phyloP scores from a whole-genome alignment of 92 coral and sea anemone genomes.

The Umimayanthus kanabou region DNA sequence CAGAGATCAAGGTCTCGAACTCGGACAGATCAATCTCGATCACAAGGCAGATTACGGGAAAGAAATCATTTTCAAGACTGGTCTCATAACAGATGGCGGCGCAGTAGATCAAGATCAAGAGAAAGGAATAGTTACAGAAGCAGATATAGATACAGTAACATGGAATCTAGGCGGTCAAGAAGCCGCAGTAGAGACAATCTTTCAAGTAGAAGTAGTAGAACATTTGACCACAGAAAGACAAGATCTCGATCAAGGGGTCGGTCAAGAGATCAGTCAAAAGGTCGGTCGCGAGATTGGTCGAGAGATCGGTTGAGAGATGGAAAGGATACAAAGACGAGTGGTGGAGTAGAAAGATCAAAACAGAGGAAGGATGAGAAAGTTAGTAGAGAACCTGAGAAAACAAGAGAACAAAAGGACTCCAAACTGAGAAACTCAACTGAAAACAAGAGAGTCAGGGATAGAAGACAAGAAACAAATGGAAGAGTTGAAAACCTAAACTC shows the following conservation, averaged over 20 bases:
- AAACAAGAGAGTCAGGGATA: neutral
- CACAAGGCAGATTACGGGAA: slow-evolving; percentile 11
- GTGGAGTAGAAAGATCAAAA: slow-evolving; percentile 20
- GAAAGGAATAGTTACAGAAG: slow-evolving; percentile 37
- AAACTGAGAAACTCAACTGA: neutral
- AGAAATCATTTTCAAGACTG: slow-evolving; percentile 47
- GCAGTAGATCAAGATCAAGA: slow-evolving; percentile 43
- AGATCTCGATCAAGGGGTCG: slow-evolving; percentile 2
- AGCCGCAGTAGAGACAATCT: slow-evolving; percentile 50
- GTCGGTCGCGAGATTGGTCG: too few relatives aligned
- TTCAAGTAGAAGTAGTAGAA: slow-evolving; percentile 10
- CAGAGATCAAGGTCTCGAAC: slow-evolving; percentile 48
- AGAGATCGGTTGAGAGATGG: neutral
- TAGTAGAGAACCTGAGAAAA: neutral
- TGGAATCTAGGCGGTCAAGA: slow-evolving; percentile 33
- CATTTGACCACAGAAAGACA: slow-evolving; percentile 9
- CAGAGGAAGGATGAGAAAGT: neutral
- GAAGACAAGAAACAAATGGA: neutral
- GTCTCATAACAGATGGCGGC: slow-evolving; percentile 34
- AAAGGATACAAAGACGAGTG: neutral
- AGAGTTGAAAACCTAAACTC: slow-evolving; percentile 3
- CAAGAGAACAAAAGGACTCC: neutral
- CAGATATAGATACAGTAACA: slow-evolving; percentile 54
- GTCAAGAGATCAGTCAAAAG: too few relatives aligned
- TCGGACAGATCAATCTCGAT: slow-evolving; percentile 19